Conservation (phyloP, 1,140 invertebrate species). For the Pachypeltis micranthus region DNA sequence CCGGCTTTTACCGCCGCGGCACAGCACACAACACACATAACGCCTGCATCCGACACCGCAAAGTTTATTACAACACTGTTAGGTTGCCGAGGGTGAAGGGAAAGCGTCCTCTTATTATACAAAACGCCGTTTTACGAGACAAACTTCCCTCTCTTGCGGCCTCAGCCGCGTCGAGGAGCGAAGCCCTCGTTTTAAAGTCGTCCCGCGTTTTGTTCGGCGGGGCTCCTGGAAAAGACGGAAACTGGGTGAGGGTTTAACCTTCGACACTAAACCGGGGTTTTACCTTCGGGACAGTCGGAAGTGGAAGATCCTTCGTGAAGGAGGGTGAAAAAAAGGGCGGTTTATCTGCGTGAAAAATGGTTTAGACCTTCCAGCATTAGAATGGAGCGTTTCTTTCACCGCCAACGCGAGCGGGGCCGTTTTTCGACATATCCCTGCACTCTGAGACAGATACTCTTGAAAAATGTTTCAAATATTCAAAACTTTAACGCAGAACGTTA, state of each 20-base stretch:
- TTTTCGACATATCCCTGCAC: not conserved
- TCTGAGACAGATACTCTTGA: too few species aligned
- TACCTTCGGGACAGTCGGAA: not conserved
- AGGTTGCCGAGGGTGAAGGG: not conserved
- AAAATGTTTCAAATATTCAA: too few species aligned
- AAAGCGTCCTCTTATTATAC: conserved; percentile 10
- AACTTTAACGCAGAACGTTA: too few species aligned
- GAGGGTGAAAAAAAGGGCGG: not conserved
- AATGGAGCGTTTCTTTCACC: not conserved
- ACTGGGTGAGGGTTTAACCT: not conserved
- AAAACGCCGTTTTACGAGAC: conserved; percentile 2
- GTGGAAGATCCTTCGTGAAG: not conserved
- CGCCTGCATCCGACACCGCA: conserved; percentile 5
- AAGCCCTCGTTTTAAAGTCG: not conserved
- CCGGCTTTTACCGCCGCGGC: not conserved
- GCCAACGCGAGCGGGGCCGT: too few species aligned
- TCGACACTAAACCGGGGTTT: not conserved
- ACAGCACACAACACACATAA: too few species aligned
- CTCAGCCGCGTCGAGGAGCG: too few species aligned
- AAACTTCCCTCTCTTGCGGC: not conserved
- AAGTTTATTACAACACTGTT: conserved; percentile 10
- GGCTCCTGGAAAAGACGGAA: not conserved
- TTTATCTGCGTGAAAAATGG: conserved; percentile 8
- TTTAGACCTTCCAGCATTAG: conserved; percentile 2
- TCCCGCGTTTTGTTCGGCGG: not conserved